These are phyloP conservation scores for Bradypodion pumilum DNA, from an alignment of 2,797 vertebrate species.

Conservation along the genomic window DNA sequence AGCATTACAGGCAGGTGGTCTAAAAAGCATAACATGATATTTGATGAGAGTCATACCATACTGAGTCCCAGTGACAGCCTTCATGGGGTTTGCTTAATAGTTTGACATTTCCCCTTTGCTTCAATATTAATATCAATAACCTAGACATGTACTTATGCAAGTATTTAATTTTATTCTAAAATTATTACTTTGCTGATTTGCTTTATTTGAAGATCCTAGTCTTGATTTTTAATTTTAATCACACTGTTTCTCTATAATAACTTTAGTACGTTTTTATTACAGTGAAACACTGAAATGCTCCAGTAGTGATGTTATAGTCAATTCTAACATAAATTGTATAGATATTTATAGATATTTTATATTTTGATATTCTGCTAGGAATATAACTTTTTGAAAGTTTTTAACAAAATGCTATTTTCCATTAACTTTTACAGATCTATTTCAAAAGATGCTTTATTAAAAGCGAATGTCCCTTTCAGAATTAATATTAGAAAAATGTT, in stretches of 20 bases:
- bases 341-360: too few species aligned
- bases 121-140: constrained; percentile 25
- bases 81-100: not conserved
- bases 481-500: not conserved
- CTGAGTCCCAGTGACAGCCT: not conserved
- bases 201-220: constrained; percentile 44
- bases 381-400: not conserved
- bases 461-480: not conserved
- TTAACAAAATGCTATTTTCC: not conserved
- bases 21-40: constrained; percentile 43
- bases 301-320: too few species aligned
- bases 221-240: constrained; percentile 36
- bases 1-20: constrained; percentile 52
- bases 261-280: too few species aligned
- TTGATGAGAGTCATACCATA: not conserved
- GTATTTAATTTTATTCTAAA: not conserved
- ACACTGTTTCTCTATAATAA: not conserved
- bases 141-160: too few species aligned
- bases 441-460: not conserved
- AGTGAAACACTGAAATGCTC: not conserved
- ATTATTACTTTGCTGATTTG: not conserved
- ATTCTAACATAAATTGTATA: constrained; percentile 31
- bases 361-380: not conserved
- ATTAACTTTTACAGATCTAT: not conserved
- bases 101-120: constrained; percentile 30